phyloP scores from a whole-genome alignment of 2,797 vertebrate species.

The Muraenolepis orangiensis region DNA sequence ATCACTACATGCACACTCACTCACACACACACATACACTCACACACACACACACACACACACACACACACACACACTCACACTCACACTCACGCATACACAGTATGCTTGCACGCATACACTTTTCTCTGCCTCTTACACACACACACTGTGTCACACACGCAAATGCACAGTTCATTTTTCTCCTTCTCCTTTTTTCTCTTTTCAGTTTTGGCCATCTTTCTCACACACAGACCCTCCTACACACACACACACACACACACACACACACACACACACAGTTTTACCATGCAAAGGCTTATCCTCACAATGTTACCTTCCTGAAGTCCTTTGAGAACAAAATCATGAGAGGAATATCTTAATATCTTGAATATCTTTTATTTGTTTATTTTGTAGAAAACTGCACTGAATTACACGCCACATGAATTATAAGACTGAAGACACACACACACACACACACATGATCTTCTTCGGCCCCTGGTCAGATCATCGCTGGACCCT shows the following conservation, averaged over 20 bases:
- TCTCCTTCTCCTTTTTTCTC: neutral
- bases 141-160: too few species aligned
- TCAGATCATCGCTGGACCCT: too few species aligned
- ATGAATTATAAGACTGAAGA: constrained; percentile 14
- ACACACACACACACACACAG: constrained; percentile 18
- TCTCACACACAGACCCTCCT: neutral
- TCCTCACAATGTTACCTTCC: constrained; percentile 56
- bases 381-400: too few species aligned
- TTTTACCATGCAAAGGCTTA: constrained; percentile 50
- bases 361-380: too few species aligned
- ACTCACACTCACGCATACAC: neutral
- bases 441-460: constrained; percentile 14
- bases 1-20: too few species aligned
- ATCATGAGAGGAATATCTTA: constrained; percentile 58
- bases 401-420: constrained; percentile 24
- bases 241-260: constrained; percentile 22
- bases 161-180: neutral
- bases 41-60: neutral
- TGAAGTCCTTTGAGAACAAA: constrained; percentile 52
- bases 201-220: too few species aligned
- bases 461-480: too few species aligned
- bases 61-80: neutral
- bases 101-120: too few species aligned
- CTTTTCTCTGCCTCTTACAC: too few species aligned
- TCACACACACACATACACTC: neutral